Evolutionary conservation across 2,797 vertebrate genomes (phyloP), one percentile per base, ranked within the genome.

Genomic region (Calcarius lapponicus): DNA sequence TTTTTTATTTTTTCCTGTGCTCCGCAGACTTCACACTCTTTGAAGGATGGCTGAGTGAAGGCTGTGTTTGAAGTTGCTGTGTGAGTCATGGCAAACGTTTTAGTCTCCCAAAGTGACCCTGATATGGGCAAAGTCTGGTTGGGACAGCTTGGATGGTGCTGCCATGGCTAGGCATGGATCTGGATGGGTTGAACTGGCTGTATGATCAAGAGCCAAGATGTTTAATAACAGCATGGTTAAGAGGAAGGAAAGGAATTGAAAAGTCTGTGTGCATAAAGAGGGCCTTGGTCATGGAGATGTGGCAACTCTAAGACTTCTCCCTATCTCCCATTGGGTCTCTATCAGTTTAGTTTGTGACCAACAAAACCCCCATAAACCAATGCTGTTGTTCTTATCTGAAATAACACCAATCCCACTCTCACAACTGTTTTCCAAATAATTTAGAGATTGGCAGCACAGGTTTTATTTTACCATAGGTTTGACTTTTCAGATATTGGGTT

Each of bases 1-100:
- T 74, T 82, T 92, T 83, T 92, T 95, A 64, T 82, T 95, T 95
- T 94, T 96, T 97, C 94, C 92, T 90, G 95, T 94, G 26, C 48
- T 92, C 65, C 28, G 43, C 29, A 53, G 61, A 1, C 57, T 88
- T 94, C 66, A 36, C 43, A 86, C 13, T 42, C 95, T 95, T 95
- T 95, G 86, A 96, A 94, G 73, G 76, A 51, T 7, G 42, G 19
- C 31, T 61, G 57, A 58, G 14, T 64, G 47, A 84, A 45, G 26
- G n/a, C 10, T 70, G 40, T 56, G 56, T 75, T 88, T 88, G 80
- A 90, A 93, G 51, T 48, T 66, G 13, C 17, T 81, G 28, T 45
- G 38, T 74, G 72, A 85, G 32, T 61, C 57, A 43, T 6, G 38
- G 8, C 21, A 78, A 82, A 85, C 1, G 15, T 51, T 85, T 75